phyloP scores from a whole-genome alignment of 2,113 vertebrate genomes.

The Sclerurus mexicanus region DNA sequence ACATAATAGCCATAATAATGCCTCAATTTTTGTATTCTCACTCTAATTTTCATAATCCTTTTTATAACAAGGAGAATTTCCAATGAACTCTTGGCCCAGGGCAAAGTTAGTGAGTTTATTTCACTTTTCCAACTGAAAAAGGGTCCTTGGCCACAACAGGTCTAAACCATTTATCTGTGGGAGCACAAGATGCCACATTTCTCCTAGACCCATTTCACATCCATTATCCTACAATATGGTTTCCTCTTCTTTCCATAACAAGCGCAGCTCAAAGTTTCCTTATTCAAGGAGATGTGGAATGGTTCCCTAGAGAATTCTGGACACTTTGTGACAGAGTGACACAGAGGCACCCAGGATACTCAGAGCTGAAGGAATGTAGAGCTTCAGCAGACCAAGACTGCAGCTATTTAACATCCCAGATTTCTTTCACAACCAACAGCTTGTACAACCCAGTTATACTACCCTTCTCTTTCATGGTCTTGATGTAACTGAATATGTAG shows the following conservation, averaged over 20 bases:
- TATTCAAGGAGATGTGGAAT: neutral
- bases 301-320: neutral
- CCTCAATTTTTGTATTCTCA: neutral
- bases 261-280: neutral
- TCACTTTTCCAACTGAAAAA: neutral
- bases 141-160: neutral
- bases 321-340: neutral
- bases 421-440: neutral
- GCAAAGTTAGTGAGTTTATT: neutral
- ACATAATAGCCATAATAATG: neutral
- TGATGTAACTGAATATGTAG: neutral
- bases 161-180: neutral
- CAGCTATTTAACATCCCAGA: neutral
- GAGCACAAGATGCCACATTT: neutral
- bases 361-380: neutral
- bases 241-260: neutral
- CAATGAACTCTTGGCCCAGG: neutral
- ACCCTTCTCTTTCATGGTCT: neutral
- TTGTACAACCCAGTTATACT: neutral
- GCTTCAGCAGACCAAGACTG: neutral
- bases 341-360: neutral
- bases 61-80: neutral
- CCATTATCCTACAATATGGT: neutral
- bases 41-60: neutral
- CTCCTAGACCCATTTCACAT: neutral